Base-by-base conservation (phyloP, 2,888 invertebrate species). In the Parnassius glacialis region DNA sequence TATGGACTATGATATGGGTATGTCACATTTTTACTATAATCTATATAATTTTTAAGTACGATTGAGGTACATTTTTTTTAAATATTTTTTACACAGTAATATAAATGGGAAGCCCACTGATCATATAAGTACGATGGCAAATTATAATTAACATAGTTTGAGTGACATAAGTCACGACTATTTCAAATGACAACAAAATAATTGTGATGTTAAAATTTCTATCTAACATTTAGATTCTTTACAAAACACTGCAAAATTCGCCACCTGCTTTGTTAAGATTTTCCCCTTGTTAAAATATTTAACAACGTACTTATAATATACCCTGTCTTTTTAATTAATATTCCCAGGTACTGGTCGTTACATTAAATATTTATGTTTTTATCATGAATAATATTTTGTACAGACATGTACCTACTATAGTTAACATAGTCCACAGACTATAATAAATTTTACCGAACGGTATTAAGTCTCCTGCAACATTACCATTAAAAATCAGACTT, bases 401-500 rank as follows among this genome's bases (percentile, higher is more conserved):
- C 20, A 9, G 34, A 10, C 41, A 51, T 52, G 7, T 54, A 54
- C 10, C 50, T 13, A 54, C 47, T 10, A 48, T 10, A 52, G 12
- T 50, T 10, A 45, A 50, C n/a, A 48, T 10, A 45, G n/a, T 53
- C 53, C 10, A 12, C n/a, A 13, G 57, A 57, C 61, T 60, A 48
- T 1, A 34, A 7, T 7, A 34, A n/a, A 9, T 10, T 53, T 53
- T 52, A 55, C 50, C 12, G 47, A 44, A 54, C 13, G 43, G 11
- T 20, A 54, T 54, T 58, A 50, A 58, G 53, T 53, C 53, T 62
- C 62, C 51, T 44, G 53, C 41, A 16, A 50, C 41, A 58, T 55
- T 52, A 45, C 51, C 12, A 51, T n/a, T 13, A 47, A 55, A 51
- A 51, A 68, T 83, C 83, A 87, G 68, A 79, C 85, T 74, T 82